Conservation (phyloP, 2,797 vertebrate genomes). For the Octomys mimax region DNA sequence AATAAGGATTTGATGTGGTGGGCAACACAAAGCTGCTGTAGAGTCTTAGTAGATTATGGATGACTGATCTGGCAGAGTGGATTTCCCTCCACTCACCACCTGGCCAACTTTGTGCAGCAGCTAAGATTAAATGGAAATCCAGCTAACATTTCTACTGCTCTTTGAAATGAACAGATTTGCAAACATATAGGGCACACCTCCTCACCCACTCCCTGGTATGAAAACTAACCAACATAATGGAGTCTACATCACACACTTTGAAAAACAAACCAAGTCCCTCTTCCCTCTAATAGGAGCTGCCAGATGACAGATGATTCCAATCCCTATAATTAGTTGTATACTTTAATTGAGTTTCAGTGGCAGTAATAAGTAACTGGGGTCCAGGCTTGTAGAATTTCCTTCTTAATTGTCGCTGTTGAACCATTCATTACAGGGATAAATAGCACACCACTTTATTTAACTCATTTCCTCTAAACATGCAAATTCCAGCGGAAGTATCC, state of each 20-base stretch:
- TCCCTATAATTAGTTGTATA: slow-evolving; percentile 83
- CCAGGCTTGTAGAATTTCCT: slow-evolving; percentile 79
- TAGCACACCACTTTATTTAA: slow-evolving; percentile 80
- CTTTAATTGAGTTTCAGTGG: slow-evolving; percentile 84
- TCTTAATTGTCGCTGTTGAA: slow-evolving; percentile 80
- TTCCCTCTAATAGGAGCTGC: slow-evolving; percentile 71
- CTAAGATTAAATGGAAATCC: slow-evolving; percentile 1
- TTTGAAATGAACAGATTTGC: neutral
- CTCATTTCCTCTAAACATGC: slow-evolving; percentile 71
- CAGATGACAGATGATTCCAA: slow-evolving; percentile 80
- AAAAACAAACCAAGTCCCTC: slow-evolving; percentile 68
- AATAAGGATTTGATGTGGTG: neutral
- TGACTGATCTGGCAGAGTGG: neutral
- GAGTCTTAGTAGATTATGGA: neutral
- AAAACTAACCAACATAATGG: slow-evolving; percentile 65
- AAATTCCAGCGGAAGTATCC: slow-evolving; percentile 76
- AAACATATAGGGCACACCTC: neutral
- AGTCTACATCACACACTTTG: slow-evolving; percentile 51
- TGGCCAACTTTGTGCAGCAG: neutral
- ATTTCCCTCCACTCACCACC: neutral
- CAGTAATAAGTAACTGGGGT: slow-evolving; percentile 83
- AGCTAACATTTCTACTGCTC: neutral
- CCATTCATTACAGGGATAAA: slow-evolving; percentile 77
- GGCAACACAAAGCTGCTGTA: neutral
- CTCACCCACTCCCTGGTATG: neutral